A percentile compares a stretch with the other conserved stretches of the same genome.
phyloP scores from a whole-genome alignment of 2,113 vertebrate genomes.

The Microtus richardsoni region DNA sequence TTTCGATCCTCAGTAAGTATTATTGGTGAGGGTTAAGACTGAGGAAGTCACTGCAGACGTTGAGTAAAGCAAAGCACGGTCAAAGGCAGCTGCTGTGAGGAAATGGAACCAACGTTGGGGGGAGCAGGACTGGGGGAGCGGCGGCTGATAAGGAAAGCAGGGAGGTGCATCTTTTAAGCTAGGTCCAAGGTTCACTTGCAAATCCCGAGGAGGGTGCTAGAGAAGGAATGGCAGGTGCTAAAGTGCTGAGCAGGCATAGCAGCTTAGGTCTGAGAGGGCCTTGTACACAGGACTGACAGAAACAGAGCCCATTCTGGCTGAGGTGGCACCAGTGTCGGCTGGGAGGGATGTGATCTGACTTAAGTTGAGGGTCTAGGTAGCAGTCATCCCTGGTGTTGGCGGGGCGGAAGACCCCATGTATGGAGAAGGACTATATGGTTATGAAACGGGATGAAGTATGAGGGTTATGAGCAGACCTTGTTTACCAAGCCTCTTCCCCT shows the following conservation, averaged over 20 bases:
- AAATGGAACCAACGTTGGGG: not conserved
- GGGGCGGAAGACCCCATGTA: not conserved
- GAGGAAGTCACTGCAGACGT: not conserved
- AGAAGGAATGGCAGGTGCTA: not conserved
- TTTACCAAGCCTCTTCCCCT: not conserved
- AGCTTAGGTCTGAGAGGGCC: not conserved
- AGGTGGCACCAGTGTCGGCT: not conserved
- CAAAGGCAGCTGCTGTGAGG: not conserved
- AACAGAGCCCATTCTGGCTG: not conserved
- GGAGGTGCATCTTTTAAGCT: not conserved
- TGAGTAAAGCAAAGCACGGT: not conserved
- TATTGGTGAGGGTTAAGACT: constrained; percentile 4
- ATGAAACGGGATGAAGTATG: not conserved
- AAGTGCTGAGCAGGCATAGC: not conserved
- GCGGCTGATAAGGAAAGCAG: not conserved
- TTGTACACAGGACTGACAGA: not conserved
- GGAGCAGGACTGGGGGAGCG: not conserved
- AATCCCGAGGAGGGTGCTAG: not conserved
- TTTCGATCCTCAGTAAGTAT: constrained; percentile 45
- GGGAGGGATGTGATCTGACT: not conserved
- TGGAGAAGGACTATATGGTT: not conserved
- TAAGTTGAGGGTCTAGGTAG: not conserved
- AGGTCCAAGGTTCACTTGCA: not conserved
- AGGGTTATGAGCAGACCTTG: not conserved
- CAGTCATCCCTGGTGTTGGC: not conserved